Percentiles rank a stretch among this genome's conserved stretches.
These are phyloP conservation scores for Oreochromis mossambicus DNA, from an alignment of 2,797 vertebrate species.

Conservation along the genomic window DNA sequence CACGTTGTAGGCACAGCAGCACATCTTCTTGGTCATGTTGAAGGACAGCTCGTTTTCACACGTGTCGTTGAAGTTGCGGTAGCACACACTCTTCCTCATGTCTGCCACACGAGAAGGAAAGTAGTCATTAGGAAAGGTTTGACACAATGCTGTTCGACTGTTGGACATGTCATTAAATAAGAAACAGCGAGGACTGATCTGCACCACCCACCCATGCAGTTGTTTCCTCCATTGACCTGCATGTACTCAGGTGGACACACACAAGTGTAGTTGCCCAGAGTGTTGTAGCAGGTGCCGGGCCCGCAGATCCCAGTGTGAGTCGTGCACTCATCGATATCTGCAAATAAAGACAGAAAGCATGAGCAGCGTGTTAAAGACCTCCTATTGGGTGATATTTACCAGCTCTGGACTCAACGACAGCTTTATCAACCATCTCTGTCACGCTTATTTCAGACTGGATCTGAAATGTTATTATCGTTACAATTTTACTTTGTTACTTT, in stretches of 20 bases:
- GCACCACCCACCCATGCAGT: constrained; percentile 86
- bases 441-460: background rate
- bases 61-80: constrained; percentile 88
- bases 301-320: constrained; percentile 87
- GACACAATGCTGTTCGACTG: background rate
- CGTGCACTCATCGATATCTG: constrained; percentile 91
- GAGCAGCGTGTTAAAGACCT: background rate
- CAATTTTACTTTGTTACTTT: background rate
- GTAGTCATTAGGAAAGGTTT: background rate
- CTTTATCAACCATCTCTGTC: background rate
- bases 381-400: too few relatives aligned
- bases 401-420: background rate
- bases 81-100: constrained; percentile 91
- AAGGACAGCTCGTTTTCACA: constrained; percentile 90
- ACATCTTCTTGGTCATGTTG: constrained; percentile 95
- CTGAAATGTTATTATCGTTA: rapidly evolving
- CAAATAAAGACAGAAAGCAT: background rate
- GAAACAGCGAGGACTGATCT: background rate
- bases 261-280: constrained; percentile 91
- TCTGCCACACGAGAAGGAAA: constrained; percentile 66
- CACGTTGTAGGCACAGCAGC: constrained; percentile 93
- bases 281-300: constrained; percentile 93
- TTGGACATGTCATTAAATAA: background rate
- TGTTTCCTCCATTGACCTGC: constrained; percentile 92
- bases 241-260: constrained; percentile 93